Conservation (phyloP, 2,113 vertebrate species). For the Gobiocypris rarus region DNA sequence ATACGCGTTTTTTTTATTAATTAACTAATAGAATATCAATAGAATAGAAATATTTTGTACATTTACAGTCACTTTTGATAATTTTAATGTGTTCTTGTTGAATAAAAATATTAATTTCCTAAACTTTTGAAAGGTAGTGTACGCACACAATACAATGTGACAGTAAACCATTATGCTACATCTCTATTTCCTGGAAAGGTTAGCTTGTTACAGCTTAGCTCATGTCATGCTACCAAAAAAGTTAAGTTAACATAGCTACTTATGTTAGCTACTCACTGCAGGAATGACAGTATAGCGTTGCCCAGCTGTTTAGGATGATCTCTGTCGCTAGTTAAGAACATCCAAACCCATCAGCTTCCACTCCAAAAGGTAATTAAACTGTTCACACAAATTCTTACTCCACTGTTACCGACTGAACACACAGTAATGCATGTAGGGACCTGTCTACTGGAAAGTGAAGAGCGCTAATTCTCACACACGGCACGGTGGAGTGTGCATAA, state of each 20-base stretch:
- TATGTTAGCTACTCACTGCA: not conserved
- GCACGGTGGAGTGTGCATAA: not conserved
- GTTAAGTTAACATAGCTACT: not conserved
- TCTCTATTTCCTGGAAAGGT: not conserved
- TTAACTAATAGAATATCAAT: no score
- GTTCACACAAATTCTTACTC: not conserved
- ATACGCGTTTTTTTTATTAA: no score
- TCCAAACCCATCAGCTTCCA: not conserved
- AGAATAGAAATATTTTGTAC: no score
- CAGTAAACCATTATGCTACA: not conserved
- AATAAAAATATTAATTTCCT: no score
- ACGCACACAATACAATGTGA: not conserved
- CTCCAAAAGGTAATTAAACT: slow-evolving; percentile 23
- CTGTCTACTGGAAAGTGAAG: not conserved
- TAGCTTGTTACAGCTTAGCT: not conserved
- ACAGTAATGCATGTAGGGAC: not conserved
- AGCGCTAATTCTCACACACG: slow-evolving; percentile 43
- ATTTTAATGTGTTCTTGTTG: no score
- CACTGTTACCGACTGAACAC: not conserved
- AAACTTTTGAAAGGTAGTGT: not conserved
- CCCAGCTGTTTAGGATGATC: slow-evolving; percentile 44
- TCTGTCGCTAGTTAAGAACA: slow-evolving; percentile 19
- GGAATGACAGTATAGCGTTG: not conserved
- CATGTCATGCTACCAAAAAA: not conserved
- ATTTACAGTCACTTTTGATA: not conserved